phyloP scores from a whole-genome alignment of 2,888 invertebrate genomes.

The Atethmia centrago region DNA sequence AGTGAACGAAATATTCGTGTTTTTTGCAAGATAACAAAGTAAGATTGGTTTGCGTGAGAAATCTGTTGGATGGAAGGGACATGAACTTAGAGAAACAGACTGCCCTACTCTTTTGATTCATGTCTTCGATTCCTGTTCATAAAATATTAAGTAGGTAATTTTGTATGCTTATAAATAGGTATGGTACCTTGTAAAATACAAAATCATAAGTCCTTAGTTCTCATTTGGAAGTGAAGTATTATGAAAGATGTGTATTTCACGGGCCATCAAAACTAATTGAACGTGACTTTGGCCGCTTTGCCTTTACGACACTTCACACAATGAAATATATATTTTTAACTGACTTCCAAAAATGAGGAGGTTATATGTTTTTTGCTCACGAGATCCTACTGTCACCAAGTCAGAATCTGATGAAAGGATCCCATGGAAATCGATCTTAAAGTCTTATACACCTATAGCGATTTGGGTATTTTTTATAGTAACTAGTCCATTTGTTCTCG shows the following conservation, averaged over 20 bases:
- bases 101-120: not conserved
- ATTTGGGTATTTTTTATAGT: too few relatives aligned
- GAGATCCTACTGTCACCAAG: too few relatives aligned
- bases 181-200: not conserved
- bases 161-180: not conserved
- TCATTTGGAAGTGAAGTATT: constrained; percentile 26
- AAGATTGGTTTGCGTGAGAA: constrained; percentile 13
- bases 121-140: not conserved
- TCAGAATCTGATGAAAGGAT: too few relatives aligned
- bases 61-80: constrained; percentile 11
- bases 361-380: too few relatives aligned
- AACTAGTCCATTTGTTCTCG: too few relatives aligned
- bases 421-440: too few relatives aligned
- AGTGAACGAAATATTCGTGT: constrained; percentile 47
- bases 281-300: constrained; percentile 60
- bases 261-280: constrained; percentile 68
- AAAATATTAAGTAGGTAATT: not conserved
- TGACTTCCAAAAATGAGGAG: too few relatives aligned
- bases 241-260: constrained; percentile 52
- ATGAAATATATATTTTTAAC: constrained; percentile 53
- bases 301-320: constrained; percentile 59
- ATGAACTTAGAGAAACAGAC: constrained; percentile 9
- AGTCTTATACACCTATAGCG: too few relatives aligned
- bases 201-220: constrained; percentile 11
- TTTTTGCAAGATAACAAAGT: constrained; percentile 36